Conservation (phyloP, 1,140 invertebrate species). For the Chionoecetes opilio region DNA sequence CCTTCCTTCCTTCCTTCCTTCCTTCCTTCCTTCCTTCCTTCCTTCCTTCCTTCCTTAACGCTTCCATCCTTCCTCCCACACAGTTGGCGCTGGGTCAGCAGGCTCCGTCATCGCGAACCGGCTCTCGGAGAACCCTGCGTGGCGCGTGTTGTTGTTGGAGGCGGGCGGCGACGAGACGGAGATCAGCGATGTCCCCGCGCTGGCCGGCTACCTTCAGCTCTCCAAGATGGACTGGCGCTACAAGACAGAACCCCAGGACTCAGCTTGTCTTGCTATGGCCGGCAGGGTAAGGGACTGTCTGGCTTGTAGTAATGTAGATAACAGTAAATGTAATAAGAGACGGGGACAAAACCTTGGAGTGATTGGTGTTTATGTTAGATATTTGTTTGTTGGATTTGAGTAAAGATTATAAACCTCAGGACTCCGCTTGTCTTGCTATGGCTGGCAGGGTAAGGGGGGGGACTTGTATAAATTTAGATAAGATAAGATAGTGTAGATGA, state of each 20-base stretch:
- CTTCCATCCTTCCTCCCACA: neutral
- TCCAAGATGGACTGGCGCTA: slow-evolving; percentile 96
- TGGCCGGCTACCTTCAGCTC: slow-evolving; percentile 93
- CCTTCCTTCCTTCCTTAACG: neutral
- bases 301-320: neutral
- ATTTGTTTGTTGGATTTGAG: neutral
- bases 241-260: slow-evolving; percentile 94
- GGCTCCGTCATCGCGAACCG: slow-evolving; percentile 97
- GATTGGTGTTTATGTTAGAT: slow-evolving; percentile 7
- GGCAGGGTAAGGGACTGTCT: slow-evolving; percentile 82
- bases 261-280: slow-evolving; percentile 90
- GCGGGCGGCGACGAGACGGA: slow-evolving; percentile 96
- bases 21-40: neutral
- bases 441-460: too few relatives aligned
- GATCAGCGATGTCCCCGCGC: slow-evolving; percentile 93
- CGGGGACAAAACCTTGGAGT: too few relatives aligned
- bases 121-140: slow-evolving; percentile 88
- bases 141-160: slow-evolving; percentile 91
- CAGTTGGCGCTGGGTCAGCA: slow-evolving; percentile 95
- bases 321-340: neutral
- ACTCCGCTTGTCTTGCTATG: too few relatives aligned
- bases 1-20: neutral
- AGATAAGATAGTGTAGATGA: too few relatives aligned
- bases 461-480: too few relatives aligned
- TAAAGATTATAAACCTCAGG: too few relatives aligned